Conservation (phyloP, 2,888 invertebrate species). For the Drosophila nr. medialis region DNA sequence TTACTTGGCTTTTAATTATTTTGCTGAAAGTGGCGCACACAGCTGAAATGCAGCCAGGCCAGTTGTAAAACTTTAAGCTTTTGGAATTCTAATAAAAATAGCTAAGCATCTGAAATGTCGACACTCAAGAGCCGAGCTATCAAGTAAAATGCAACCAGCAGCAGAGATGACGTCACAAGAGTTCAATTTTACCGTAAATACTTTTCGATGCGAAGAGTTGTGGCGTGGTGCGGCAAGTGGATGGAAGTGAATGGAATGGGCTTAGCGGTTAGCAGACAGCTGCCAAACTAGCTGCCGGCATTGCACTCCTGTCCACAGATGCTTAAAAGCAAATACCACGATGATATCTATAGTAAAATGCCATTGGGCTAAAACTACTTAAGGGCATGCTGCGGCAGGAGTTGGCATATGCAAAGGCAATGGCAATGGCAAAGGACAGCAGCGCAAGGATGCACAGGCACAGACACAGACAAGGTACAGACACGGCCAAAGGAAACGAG, state of each 20-base stretch:
- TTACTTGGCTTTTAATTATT: conserved; percentile 64
- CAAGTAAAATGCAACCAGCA: conserved; percentile 28
- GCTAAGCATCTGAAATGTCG: conserved; percentile 62
- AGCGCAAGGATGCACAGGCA: not conserved
- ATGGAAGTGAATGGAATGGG: conserved; percentile 8
- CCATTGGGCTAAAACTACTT: conserved; percentile 68
- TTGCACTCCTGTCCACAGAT: conserved; percentile 38
- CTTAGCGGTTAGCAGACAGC: conserved; percentile 47
- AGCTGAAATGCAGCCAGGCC: conserved; percentile 17
- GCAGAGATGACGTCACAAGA: conserved; percentile 45
- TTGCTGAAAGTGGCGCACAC: conserved; percentile 41
- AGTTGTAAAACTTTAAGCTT: conserved; percentile 15
- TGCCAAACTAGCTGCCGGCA: conserved; percentile 50
- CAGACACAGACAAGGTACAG: not conserved
- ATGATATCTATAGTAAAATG: conserved; percentile 47
- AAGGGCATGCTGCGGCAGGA: conserved; percentile 32
- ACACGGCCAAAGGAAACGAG: conserved; percentile 46
- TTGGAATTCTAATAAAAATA: conserved; percentile 71
- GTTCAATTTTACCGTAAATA: conserved; percentile 75
- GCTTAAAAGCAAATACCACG: conserved; percentile 46
- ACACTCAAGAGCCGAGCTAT: conserved; percentile 41
- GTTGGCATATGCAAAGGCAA: conserved; percentile 47
- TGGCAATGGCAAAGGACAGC: conserved; percentile 8
- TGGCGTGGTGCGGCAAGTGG: not conserved
- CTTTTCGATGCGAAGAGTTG: conserved; percentile 45